Evolutionary conservation across 2,113 vertebrate genomes (phyloP).

Genomic region (Mugil cephalus): DNA sequence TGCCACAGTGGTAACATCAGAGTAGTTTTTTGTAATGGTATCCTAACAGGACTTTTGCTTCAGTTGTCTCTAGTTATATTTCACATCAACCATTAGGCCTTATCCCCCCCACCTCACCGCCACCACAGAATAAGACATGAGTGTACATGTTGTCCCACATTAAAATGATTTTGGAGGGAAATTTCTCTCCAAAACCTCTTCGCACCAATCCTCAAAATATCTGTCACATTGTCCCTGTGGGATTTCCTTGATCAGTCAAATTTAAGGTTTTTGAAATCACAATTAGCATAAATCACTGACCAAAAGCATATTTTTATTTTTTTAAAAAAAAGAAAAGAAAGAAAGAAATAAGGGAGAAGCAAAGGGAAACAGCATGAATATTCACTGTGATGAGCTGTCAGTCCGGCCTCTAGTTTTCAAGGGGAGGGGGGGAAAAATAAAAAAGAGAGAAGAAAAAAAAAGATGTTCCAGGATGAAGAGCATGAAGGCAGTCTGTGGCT

Average conservation of each 20-base stretch:
- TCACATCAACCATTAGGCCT: too few relatives aligned
- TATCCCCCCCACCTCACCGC: too few relatives aligned
- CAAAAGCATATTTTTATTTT: constrained; percentile 32
- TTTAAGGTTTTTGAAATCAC: constrained; percentile 36
- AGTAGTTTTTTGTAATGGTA: too few relatives aligned
- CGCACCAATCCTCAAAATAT: constrained; percentile 40
- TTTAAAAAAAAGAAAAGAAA: too few relatives aligned
- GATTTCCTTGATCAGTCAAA: constrained; percentile 53
- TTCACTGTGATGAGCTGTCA: constrained; percentile 62
- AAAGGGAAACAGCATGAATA: constrained; percentile 35
- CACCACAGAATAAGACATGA: constrained; percentile 1
- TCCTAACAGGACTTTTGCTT: neutral
- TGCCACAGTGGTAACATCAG: too few relatives aligned
- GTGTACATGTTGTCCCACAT: neutral
- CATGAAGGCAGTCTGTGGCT: constrained; percentile 42
- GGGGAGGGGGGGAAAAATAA: too few relatives aligned
- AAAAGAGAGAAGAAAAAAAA: constrained; percentile 4
- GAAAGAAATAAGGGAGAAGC: neutral
- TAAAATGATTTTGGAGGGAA: constrained; percentile 13
- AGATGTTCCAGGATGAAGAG: constrained; percentile 34
- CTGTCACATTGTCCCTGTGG: constrained; percentile 42
- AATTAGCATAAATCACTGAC: constrained; percentile 43
- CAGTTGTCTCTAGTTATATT: neutral
- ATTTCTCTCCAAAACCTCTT: neutral
- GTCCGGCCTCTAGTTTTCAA: constrained; percentile 31